These are phyloP conservation scores for Plutomurus gul DNA, from an alignment of 1,140 invertebrate genomes.

Conservation along the genomic window DNA sequence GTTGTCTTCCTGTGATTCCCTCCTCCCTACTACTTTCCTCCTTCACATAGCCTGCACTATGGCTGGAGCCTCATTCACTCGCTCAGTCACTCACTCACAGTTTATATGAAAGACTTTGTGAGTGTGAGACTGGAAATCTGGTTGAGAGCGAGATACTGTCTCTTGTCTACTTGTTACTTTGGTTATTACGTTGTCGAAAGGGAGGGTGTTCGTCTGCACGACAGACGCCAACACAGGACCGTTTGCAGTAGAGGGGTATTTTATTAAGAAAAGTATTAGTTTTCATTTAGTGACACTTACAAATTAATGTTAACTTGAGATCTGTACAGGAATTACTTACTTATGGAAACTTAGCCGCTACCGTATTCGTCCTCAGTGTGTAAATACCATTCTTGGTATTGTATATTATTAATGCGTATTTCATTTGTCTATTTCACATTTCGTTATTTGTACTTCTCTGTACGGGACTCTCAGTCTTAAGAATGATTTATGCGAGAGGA, in stretches of 20 bases:
- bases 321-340: not conserved
- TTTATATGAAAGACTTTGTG: no score
- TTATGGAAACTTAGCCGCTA: no score
- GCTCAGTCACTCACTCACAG: not conserved
- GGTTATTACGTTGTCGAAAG: not conserved
- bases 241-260: not conserved
- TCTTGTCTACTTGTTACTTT: not conserved
- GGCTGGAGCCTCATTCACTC: not conserved
- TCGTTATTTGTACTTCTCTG: no score
- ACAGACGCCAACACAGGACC: not conserved
- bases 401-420: no score
- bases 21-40: not conserved
- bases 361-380: no score
- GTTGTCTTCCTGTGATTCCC: slow-evolving; percentile 13
- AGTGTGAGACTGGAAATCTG: not conserved
- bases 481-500: not conserved
- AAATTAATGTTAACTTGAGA: slow-evolving; percentile 21
- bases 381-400: no score
- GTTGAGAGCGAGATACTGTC: not conserved
- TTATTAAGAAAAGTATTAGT: slow-evolving; percentile 18
- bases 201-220: not conserved
- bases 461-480: not conserved
- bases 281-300: slow-evolving; percentile 3
- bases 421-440: no score
- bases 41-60: not conserved